phyloP scores from a whole-genome alignment of 2,888 invertebrate species.

The Endomychus coccineus region DNA sequence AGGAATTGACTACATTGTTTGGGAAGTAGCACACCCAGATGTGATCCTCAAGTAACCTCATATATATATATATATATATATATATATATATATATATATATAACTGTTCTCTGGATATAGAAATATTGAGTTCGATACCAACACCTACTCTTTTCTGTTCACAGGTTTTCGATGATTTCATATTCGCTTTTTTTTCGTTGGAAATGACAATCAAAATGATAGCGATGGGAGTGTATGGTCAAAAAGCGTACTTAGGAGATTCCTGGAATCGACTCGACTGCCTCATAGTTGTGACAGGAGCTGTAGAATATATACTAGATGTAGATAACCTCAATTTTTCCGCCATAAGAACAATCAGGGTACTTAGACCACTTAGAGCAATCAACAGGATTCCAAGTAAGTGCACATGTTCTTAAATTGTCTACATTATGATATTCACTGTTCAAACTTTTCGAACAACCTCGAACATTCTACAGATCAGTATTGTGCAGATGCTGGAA shows the following conservation, averaged over 20 bases:
- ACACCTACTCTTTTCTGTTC: constrained; percentile 31
- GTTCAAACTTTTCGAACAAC: too few species aligned
- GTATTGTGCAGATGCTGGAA: too few species aligned
- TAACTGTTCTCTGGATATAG: too few species aligned
- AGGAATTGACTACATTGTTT: too few species aligned
- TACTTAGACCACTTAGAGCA: constrained; percentile 90
- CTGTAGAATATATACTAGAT: constrained; percentile 84
- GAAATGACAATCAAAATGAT: constrained; percentile 99
- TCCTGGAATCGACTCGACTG: constrained; percentile 98
- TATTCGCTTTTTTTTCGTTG: constrained; percentile 95
- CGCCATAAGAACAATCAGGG: constrained; percentile 96
- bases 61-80: too few species aligned
- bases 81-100: too few species aligned
- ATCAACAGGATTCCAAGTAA: constrained; percentile 99
- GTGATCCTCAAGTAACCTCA: too few species aligned
- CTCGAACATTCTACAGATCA: too few species aligned
- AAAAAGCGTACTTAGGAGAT: constrained; percentile 92
- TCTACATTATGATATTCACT: too few species aligned
- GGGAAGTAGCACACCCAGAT: too few species aligned
- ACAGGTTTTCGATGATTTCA: constrained; percentile 95
- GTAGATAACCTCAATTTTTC: constrained; percentile 97
- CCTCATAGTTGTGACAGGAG: constrained; percentile 95
- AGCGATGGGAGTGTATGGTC: constrained; percentile 94
- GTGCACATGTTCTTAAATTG: too few species aligned
- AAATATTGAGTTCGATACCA: too few species aligned